These are phyloP conservation scores for Rhagium mordax DNA, from an alignment of 2,888 invertebrate genomes.

Conservation along the genomic window DNA sequence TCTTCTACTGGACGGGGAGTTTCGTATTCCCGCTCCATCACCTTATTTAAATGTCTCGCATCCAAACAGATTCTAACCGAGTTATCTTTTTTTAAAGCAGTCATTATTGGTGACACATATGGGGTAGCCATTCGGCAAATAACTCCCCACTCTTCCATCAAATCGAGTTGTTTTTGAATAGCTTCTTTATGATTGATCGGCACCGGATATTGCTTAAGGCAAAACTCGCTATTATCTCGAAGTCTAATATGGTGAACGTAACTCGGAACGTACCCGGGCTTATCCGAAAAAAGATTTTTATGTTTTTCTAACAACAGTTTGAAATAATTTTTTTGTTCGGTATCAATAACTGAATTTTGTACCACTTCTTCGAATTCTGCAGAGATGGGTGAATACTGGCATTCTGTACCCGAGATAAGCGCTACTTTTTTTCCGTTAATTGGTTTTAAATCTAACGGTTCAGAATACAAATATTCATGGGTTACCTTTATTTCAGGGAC, in stretches of 20 bases:
- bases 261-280: neutral
- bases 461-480: neutral
- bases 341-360: neutral
- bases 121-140: constrained; percentile 9
- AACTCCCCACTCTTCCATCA: constrained; percentile 29
- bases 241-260: neutral
- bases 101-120: constrained; percentile 28
- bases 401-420: no score
- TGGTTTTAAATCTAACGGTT: neutral
- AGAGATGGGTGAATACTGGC: neutral
- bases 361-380: neutral
- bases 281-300: neutral
- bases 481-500: neutral
- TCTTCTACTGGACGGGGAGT: neutral
- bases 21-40: constrained; percentile 11
- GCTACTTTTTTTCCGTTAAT: neutral
- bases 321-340: neutral
- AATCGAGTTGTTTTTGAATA: constrained; percentile 11
- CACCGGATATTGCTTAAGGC: neutral
- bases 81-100: constrained; percentile 18
- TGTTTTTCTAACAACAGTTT: neutral
- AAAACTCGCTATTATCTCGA: neutral
- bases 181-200: neutral
- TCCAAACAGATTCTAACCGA: constrained; percentile 9
- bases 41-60: constrained; percentile 1